Evolutionary conservation across 37 sponge, comb jelly and placozoan species (phyloP).

Genomic region (Spongilla lacustris): DNA sequence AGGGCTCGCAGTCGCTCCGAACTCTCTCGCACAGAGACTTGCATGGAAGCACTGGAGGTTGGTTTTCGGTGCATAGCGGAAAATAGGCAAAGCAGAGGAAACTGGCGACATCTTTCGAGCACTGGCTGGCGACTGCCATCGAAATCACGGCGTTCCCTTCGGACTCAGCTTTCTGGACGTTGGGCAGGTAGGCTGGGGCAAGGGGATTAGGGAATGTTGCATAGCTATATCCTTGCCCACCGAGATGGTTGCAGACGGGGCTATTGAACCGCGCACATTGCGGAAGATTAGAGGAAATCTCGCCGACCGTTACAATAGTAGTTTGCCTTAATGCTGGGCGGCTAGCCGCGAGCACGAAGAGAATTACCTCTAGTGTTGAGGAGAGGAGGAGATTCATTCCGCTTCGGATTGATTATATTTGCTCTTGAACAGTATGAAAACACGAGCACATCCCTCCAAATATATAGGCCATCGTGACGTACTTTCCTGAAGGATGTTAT

Average conservation of each 20-base stretch:
- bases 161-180: neutral
- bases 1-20: neutral
- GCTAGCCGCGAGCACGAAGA: neutral
- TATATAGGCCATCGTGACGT: neutral
- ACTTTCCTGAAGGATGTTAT: neutral
- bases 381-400: neutral
- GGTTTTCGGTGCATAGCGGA: conserved; percentile 15
- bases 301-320: neutral
- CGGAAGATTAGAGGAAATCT: neutral
- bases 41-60: neutral
- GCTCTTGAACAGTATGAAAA: no score
- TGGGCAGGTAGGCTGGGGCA: neutral
- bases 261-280: neutral
- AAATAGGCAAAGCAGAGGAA: conserved; percentile 24
- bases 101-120: neutral
- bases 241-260: neutral
- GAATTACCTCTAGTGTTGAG: neutral
- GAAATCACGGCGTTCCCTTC: neutral
- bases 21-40: conserved; percentile 6
- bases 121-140: neutral
- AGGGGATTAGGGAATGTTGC: neutral
- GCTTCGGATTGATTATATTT: no score
- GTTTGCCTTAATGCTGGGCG: neutral
- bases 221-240: neutral
- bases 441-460: neutral